phyloP scores from a whole-genome alignment of 2,113 vertebrate genomes.

The Sus scrofa region T2T-Sscrofa CM000819.6:86428001-86428500 shows the following conservation, averaged over 20 bases:
- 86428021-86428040: constrained; percentile 14
- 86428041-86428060: background rate
- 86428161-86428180: constrained; percentile 51
- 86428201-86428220: background rate
- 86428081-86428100: background rate
- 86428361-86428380: background rate
- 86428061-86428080: constrained; percentile 4
- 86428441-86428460: background rate
- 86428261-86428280: background rate
- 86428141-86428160: background rate
- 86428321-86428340: background rate
- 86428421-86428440: background rate
- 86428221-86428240: background rate
- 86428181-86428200: constrained; percentile 53
- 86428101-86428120: background rate
- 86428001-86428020: constrained; percentile 51
- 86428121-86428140: constrained; percentile 42
- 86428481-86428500: background rate
- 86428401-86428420: background rate
- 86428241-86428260: background rate
- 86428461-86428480: constrained; percentile 32
- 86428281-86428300: constrained; percentile 14
- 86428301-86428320: constrained; percentile 42
- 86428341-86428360: background rate
- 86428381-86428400: background rate